phyloP scores from a whole-genome alignment of 2,113 vertebrate species.

The Pomatorhinus ruficollis region DNA sequence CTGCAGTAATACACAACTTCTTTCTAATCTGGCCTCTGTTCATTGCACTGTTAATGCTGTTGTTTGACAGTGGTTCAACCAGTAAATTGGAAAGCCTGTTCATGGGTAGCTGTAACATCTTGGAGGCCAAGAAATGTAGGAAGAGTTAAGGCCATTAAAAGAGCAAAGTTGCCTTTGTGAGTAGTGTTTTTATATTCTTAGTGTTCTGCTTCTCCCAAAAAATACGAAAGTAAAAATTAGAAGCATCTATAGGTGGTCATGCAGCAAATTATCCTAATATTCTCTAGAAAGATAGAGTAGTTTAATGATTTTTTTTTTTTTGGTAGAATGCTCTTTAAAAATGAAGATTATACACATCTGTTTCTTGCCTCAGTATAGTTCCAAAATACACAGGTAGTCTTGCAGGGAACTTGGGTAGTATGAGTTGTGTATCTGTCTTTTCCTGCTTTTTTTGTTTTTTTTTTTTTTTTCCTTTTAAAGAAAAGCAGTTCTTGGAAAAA shows the following conservation, averaged over 20 bases:
- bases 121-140: background rate
- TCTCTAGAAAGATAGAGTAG: background rate
- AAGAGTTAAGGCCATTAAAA: background rate
- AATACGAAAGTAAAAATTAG: background rate
- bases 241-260: background rate
- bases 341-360: background rate
- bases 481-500: conserved; percentile 13
- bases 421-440: background rate
- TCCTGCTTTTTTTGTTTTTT: background rate
- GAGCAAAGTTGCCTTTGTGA: background rate
- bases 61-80: background rate
- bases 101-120: background rate
- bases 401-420: background rate
- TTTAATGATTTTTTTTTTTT: background rate
- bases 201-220: accelerated
- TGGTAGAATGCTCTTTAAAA: background rate
- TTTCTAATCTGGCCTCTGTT: background rate
- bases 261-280: background rate
- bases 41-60: background rate
- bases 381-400: background rate
- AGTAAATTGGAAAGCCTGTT: background rate
- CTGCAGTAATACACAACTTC: background rate
- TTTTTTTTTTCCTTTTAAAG: background rate
- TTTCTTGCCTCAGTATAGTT: background rate
- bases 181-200: background rate